phyloP scores from a whole-genome alignment of 1,140 invertebrate species.

The Batillaria attramentaria region DNA sequence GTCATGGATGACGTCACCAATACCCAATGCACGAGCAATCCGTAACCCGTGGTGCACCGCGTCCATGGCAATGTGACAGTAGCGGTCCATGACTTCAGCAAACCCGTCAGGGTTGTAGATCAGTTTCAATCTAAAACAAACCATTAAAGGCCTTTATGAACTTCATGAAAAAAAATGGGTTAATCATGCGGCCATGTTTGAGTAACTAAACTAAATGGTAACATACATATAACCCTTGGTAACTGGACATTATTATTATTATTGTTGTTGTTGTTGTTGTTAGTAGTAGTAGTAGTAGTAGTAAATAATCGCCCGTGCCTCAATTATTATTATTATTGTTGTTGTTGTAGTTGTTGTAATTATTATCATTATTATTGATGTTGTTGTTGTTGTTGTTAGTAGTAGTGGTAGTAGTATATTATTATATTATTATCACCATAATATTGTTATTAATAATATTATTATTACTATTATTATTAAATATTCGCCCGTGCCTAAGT shows the following conservation, averaged over 20 bases:
- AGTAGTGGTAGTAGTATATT: no score
- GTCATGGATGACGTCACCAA: neutral
- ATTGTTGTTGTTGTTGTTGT: no score
- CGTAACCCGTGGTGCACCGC: slow-evolving; percentile 17
- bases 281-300: no score
- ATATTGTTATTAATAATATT: neutral
- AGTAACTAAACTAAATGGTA: no score
- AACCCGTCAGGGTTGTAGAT: slow-evolving; percentile 82
- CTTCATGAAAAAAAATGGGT: no score
- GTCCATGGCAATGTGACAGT: slow-evolving; percentile 63
- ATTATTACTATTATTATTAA: neutral
- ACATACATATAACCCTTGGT: no score
- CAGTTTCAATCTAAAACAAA: slow-evolving; percentile 76
- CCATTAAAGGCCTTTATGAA: no score
- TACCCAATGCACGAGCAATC: neutral
- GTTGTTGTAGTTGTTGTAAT: neutral
- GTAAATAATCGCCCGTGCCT: neutral
- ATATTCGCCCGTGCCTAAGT: neutral
- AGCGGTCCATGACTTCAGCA: slow-evolving; percentile 71
- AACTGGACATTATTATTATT: no score
- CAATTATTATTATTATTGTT: neutral
- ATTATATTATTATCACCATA: neutral
- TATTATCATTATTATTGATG: neutral
- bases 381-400: neutral
- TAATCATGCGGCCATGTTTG: no score